These are phyloP conservation scores for Bactericera cockerelli DNA, from an alignment of 1,140 invertebrate genomes.

Conservation along the genomic window DNA sequence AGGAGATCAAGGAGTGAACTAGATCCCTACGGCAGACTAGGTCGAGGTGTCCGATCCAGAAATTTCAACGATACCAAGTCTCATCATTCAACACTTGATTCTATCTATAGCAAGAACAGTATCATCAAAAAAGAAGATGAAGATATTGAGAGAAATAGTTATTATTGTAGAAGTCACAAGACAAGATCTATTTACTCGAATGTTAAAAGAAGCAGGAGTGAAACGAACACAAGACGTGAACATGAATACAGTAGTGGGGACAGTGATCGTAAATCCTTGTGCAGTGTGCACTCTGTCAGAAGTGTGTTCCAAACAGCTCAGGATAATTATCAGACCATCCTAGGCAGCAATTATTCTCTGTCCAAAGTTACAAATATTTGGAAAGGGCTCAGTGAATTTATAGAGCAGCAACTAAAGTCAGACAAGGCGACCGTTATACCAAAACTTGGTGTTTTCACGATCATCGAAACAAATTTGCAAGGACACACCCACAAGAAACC, in stretches of 20 bases:
- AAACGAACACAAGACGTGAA: not conserved
- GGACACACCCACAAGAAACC: not conserved
- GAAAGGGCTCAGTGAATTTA: not conserved
- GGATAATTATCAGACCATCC: not conserved
- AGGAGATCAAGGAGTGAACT: too few relatives aligned
- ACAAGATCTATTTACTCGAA: not conserved
- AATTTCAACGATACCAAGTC: too few relatives aligned
- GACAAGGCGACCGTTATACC: not conserved
- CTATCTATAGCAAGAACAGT: slow-evolving; percentile 4
- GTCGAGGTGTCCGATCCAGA: too few relatives aligned
- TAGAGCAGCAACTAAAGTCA: not conserved
- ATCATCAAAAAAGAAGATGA: not conserved
- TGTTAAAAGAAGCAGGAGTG: not conserved
- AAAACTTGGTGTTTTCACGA: not conserved
- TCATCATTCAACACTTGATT: not conserved
- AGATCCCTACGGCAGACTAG: too few relatives aligned
- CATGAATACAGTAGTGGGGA: not conserved
- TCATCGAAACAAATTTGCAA: not conserved
- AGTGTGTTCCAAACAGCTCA: not conserved
- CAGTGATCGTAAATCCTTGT: not conserved
- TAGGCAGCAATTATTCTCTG: not conserved
- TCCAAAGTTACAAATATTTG: not conserved
- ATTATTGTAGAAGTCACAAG: too few relatives aligned
- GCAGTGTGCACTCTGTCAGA: not conserved
- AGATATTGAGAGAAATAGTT: too few relatives aligned